phyloP scores from a whole-genome alignment of 2,113 vertebrate species.

The Caranx ignobilis region DNA sequence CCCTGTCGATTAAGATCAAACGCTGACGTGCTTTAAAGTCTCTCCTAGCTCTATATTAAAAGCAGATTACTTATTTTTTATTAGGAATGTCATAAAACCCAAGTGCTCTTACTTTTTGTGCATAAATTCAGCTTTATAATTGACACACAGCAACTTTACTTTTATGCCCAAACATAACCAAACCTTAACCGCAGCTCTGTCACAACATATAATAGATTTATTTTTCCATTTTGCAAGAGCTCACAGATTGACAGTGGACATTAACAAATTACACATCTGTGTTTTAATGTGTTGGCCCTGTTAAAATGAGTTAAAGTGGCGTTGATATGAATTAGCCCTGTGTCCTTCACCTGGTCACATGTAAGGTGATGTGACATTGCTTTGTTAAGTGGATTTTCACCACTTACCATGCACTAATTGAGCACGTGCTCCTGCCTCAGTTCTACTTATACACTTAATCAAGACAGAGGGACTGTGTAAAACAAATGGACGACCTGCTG shows the following conservation, averaged over 20 bases:
- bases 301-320: neutral
- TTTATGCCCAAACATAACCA: neutral
- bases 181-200: neutral
- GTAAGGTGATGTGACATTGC: conserved; percentile 15
- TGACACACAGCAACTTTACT: too few relatives aligned
- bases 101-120: neutral
- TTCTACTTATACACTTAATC: neutral
- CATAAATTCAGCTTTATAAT: neutral
- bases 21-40: neutral
- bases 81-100: neutral
- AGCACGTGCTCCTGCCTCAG: neutral
- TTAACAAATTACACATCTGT: neutral
- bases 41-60: neutral
- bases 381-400: conserved; percentile 25
- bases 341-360: neutral
- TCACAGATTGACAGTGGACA: neutral
- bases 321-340: neutral
- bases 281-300: neutral
- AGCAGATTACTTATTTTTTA: neutral
- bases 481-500: conserved; percentile 6
- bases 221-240: neutral
- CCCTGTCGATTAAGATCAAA: neutral
- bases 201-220: neutral
- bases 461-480: neutral
- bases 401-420: neutral